These are phyloP conservation scores for Myoxocephalus aenaeus DNA, from an alignment of 2,797 vertebrate genomes.

Conservation along the genomic window DNA sequence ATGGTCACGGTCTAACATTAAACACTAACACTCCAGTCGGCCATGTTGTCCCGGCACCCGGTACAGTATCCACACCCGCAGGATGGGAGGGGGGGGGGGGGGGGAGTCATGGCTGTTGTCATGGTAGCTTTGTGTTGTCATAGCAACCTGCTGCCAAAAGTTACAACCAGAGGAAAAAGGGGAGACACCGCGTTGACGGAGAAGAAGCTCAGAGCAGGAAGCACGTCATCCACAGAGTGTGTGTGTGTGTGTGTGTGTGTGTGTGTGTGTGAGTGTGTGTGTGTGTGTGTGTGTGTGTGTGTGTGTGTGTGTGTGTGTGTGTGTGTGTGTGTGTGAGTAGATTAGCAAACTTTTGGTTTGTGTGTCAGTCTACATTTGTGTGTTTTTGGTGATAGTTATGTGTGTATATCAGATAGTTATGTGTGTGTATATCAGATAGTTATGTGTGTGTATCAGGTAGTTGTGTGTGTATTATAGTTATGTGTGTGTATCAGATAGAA, in stretches of 20 bases:
- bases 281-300: neutral
- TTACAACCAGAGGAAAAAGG: conserved; percentile 47
- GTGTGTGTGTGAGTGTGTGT: conserved; percentile 15
- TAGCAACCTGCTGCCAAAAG: conserved; percentile 64
- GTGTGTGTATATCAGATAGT: neutral
- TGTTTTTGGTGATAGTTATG: neutral
- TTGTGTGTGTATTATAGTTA: no score
- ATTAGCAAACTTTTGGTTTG: neutral
- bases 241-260: conserved; percentile 38
- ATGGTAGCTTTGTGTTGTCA: conserved; percentile 60
- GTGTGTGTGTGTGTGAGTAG: neutral
- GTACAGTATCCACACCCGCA: conserved; percentile 52
- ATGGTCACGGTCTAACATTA: no score
- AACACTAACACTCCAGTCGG: no score
- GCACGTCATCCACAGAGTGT: conserved; percentile 42
- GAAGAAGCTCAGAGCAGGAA: neutral
- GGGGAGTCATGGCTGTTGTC: conserved; percentile 57
- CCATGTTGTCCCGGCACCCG: conserved; percentile 43
- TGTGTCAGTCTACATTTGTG: conserved; percentile 1
- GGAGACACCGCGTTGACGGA: conserved; percentile 55
- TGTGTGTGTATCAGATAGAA: no score
- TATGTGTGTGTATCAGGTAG: no score
- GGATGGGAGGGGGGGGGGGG: neutral
- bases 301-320: neutral
- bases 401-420: conserved; percentile 1